Percentiles rank a stretch among this genome's conserved stretches.
These are phyloP conservation scores for Drosophila silvestris DNA, from an alignment of 2,888 invertebrate species.

Conservation along the genomic window DNA sequence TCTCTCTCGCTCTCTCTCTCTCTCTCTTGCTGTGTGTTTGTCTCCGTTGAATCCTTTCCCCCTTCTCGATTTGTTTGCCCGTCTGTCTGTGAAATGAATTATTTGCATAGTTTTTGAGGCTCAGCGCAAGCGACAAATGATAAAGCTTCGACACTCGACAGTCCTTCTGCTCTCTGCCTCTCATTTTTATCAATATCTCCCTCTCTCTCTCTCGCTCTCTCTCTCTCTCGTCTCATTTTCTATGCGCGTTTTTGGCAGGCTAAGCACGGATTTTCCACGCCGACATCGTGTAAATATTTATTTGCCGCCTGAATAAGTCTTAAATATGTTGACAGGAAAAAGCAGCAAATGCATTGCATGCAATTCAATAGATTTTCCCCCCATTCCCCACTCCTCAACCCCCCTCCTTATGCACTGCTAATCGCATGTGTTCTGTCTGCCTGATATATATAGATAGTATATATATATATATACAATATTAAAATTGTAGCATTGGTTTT, in stretches of 20 bases:
- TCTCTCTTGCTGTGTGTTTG: not conserved
- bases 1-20: constrained; percentile 11
- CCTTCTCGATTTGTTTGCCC: constrained; percentile 46
- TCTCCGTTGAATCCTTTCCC: not conserved
- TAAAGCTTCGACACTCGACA: constrained; percentile 32
- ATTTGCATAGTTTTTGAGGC: constrained; percentile 81
- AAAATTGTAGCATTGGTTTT: constrained; percentile 7
- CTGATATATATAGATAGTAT: constrained; percentile 4
- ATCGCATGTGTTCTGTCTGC: constrained; percentile 35
- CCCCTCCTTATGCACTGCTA: constrained; percentile 26
- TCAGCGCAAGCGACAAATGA: constrained; percentile 56
- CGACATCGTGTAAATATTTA: constrained; percentile 71
- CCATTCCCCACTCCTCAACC: not conserved
- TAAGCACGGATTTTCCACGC: constrained; percentile 76
- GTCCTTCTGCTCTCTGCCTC: not conserved
- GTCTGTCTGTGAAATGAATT: constrained; percentile 79
- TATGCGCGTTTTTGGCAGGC: constrained; percentile 55
- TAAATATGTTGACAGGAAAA: constrained; percentile 67
- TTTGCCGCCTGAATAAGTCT: constrained; percentile 76
- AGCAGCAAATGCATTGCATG: constrained; percentile 39
- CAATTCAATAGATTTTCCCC: constrained; percentile 35
- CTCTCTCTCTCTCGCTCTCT: not conserved
- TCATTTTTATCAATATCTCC: not conserved
- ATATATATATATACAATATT: constrained; percentile 9
- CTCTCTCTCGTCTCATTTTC: constrained; percentile 47